Evolutionary conservation across 2,113 vertebrate species (phyloP).

Genomic region (Pantherophis guttatus): DNA sequence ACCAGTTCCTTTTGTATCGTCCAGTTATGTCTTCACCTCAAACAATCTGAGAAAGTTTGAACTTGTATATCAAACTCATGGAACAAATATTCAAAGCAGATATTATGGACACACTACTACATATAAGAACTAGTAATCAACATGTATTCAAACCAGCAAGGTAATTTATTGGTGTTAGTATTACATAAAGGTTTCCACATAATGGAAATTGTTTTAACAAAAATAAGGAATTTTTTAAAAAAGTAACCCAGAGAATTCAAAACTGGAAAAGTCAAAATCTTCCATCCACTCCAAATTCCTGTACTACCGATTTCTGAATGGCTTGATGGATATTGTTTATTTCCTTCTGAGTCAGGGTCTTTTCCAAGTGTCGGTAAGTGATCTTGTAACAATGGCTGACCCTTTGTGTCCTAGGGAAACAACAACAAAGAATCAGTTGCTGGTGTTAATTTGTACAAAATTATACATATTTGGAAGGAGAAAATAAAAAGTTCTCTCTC

Average conservation of each 20-base stretch:
- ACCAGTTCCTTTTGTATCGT: background rate
- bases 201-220: background rate
- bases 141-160: constrained; percentile 36
- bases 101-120: constrained; percentile 50
- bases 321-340: constrained; percentile 75
- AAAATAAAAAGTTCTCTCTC: background rate
- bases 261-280: constrained; percentile 70
- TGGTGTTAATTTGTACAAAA: constrained; percentile 12
- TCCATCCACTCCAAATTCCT: constrained; percentile 82
- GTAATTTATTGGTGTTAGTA: constrained; percentile 56
- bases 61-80: background rate
- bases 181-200: constrained; percentile 19
- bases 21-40: background rate
- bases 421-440: constrained; percentile 35
- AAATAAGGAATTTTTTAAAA: background rate
- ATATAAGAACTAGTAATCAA: constrained; percentile 57
- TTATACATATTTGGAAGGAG: background rate
- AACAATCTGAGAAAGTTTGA: background rate
- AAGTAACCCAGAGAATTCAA: background rate
- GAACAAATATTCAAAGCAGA: constrained; percentile 40
- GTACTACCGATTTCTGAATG: constrained; percentile 73
- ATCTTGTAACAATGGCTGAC: constrained; percentile 90
- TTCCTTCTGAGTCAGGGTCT: constrained; percentile 84
- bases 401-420: constrained; percentile 76
- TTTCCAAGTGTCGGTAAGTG: constrained; percentile 89